A percentile compares a stretch with the other conserved stretches of the same genome.
Conservation (phyloP, 2,888 invertebrate species). For the Dione vanillae region DNA sequence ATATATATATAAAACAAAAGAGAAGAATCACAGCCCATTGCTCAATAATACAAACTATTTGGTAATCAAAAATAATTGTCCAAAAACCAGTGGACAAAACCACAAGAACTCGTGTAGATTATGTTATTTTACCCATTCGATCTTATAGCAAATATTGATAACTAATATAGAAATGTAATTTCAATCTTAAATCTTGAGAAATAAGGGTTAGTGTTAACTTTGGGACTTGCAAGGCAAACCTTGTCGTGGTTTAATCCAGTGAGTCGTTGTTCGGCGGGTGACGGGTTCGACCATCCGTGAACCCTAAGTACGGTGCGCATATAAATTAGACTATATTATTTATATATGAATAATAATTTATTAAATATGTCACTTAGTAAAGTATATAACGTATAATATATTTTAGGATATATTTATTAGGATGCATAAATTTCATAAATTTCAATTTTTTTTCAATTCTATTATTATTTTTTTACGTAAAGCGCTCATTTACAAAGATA, state of each 20-base stretch:
- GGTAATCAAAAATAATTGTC: constrained; percentile 71
- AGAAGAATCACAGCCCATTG: constrained; percentile 33
- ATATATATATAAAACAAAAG: too few relatives aligned
- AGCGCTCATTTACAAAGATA: too few relatives aligned
- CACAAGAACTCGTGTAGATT: constrained; percentile 72
- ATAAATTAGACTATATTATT: not conserved
- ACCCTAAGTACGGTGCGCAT: constrained; percentile 64
- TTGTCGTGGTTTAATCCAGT: constrained; percentile 62
- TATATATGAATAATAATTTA: not conserved
- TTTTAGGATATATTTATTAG: too few relatives aligned
- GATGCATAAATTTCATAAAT: too few relatives aligned
- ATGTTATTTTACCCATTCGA: constrained; percentile 62
- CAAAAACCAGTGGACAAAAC: constrained; percentile 63
- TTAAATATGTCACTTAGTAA: too few relatives aligned
- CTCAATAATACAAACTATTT: constrained; percentile 44
- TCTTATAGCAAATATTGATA: constrained; percentile 50
- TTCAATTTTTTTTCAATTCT: too few relatives aligned
- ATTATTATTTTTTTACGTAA: too few relatives aligned
- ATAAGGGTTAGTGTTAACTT: constrained; percentile 37
- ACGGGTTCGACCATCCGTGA: constrained; percentile 73
- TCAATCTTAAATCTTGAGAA: constrained; percentile 43
- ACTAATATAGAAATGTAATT: constrained; percentile 37
- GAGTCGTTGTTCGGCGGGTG: constrained; percentile 62
- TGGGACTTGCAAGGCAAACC: constrained; percentile 43
- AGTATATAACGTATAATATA: too few relatives aligned